Evolutionary conservation across 1,140 invertebrate genomes (phyloP).

Genomic region (Coboldia fuscipes): DNA sequence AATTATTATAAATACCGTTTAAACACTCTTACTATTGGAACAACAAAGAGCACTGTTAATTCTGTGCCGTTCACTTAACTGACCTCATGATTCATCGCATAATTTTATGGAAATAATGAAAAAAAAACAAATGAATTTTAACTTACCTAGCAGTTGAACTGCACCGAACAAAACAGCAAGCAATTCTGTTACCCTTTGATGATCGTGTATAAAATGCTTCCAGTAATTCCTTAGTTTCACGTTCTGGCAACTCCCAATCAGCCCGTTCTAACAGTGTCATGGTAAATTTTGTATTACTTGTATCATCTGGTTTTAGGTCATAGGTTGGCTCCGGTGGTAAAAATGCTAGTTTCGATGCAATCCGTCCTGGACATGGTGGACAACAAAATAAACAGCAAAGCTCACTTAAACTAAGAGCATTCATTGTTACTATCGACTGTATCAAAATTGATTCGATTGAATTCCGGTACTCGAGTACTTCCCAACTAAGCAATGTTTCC

Average conservation of each 20-base stretch:
- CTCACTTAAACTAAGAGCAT: slow-evolving; percentile 28
- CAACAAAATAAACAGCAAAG: slow-evolving; percentile 57
- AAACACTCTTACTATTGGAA: not conserved
- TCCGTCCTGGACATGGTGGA: slow-evolving; percentile 50
- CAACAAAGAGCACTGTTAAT: too few species aligned
- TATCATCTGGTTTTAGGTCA: slow-evolving; percentile 21
- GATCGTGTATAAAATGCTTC: slow-evolving; percentile 33
- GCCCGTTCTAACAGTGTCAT: slow-evolving; percentile 8
- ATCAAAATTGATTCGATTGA: too few species aligned
- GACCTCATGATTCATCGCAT: too few species aligned
- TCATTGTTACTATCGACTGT: slow-evolving; percentile 7
- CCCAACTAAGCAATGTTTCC: too few species aligned
- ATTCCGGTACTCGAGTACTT: too few species aligned
- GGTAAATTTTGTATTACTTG: slow-evolving; percentile 2
- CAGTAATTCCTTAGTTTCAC: slow-evolving; percentile 31
- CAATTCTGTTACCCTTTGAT: slow-evolving; percentile 34
- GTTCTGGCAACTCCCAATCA: slow-evolving; percentile 24
- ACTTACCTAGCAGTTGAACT: slow-evolving; percentile 28
- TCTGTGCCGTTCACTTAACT: too few species aligned
- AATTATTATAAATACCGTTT: not conserved
- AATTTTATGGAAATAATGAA: not conserved
- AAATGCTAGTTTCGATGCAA: slow-evolving; percentile 54
- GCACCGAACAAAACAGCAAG: slow-evolving; percentile 42
- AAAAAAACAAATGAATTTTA: not conserved
- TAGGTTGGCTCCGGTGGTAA: slow-evolving; percentile 52